Evolutionary conservation across 2,888 invertebrate species (phyloP), one percentile per base, ranked within the genome.

Genomic region (Clepsis dumicolana): DNA sequence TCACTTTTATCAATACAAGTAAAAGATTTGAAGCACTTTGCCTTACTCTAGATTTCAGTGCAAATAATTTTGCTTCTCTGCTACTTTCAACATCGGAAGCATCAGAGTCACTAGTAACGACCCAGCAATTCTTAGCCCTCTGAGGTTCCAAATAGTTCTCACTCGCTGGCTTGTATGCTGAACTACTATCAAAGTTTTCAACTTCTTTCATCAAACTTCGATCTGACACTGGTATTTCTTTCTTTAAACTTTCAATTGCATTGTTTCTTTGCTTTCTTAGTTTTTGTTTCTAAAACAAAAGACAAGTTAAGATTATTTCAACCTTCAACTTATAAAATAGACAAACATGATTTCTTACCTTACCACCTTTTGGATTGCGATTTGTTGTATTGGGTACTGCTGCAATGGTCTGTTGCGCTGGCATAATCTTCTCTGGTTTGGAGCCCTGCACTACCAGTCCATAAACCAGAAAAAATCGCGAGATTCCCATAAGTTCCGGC

Each of bases 31-130:
- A 89, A 7, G 97, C 95, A 74, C 95, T 94, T 76, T 96, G 94
- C 54, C 97, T 93, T 1, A 97, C 94, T 87, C 95, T 95, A 14
- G 95, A 94, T 77, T 94, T 94, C 41, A 94, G 81, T 8, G 91
- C 89, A 68, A 90, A 82, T 32, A 93, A 75, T 75, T 91, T 93
- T n/a, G 91, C 91, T 70, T 94, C 94, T 54, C 90, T 88, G 21
- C 89, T 93, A 64, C 86, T 91, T 79, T 96, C 96, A 0, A 94
- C 87, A 82, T 96, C 96, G 0, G 96, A 96, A 84, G 95, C 94
- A 80, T 96, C 96, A 0, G 96, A 96, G 77, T 96, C 96, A 75
- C 96, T 96, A 0, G 95, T 95, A 75, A 94, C 79, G 0, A 90
- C 77, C 88, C 88, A 90, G 53, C 75, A 77, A 25, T 83, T 83